Evolutionary conservation across 37 sponge, comb jelly and placozoan genomes (phyloP).

Genomic region (Halichondria panicea): DNA sequence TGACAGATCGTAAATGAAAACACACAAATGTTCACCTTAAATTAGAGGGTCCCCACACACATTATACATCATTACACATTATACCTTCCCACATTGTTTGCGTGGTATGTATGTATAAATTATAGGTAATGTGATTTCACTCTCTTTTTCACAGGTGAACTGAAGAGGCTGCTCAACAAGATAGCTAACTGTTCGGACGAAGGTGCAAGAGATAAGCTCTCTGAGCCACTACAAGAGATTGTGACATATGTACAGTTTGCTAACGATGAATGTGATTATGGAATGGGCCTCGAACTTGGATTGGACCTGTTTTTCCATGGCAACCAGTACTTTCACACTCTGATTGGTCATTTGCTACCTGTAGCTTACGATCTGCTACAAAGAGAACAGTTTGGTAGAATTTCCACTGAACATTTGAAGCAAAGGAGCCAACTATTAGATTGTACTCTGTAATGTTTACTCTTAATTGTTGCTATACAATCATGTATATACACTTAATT

Average conservation of each 20-base stretch:
- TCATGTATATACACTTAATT: no score
- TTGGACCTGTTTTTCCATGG: conserved; percentile 81
- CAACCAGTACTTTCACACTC: conserved; percentile 34
- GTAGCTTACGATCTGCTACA: conserved; percentile 80
- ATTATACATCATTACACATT: no score
- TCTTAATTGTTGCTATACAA: no score
- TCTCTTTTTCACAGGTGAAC: conserved; percentile 40
- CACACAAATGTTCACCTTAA: background rate
- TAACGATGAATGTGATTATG: conserved; percentile 95
- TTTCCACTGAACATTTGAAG: conserved; percentile 54
- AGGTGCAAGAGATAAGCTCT: conserved; percentile 16
- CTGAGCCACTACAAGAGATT: conserved; percentile 79
- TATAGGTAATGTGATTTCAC: background rate
- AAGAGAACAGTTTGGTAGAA: conserved; percentile 58
- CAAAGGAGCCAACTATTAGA: conserved; percentile 31
- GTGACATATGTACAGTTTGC: conserved; percentile 91
- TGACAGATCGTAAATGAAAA: conserved; percentile 62
- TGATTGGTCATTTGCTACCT: conserved; percentile 50
- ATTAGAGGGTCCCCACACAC: no score
- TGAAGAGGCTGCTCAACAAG: conserved; percentile 62
- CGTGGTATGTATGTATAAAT: no score
- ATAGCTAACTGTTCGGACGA: conserved; percentile 30
- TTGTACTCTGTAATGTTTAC: no score
- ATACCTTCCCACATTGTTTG: no score
- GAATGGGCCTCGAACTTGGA: conserved; percentile 96